Evolutionary conservation across 2,113 vertebrate genomes (phyloP), one percentile per base, ranked within the genome.

Genomic region (Zosterops pallidus): DNA sequence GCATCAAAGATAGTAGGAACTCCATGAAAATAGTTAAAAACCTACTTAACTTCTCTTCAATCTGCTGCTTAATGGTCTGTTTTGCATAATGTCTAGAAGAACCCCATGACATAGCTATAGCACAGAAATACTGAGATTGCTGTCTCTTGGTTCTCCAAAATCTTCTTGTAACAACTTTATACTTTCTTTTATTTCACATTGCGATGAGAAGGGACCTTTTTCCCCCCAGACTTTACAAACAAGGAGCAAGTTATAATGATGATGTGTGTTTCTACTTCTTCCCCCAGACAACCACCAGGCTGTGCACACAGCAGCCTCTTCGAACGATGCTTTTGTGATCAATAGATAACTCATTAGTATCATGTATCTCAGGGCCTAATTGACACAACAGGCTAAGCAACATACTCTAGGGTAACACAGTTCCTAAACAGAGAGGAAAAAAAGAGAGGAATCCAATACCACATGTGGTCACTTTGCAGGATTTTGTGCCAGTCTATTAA

Each of bases 291-390:
- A 65, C 21, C 22, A 57, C 5, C 39, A 74, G 39, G 42, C 21
- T 72, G 21, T 31, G 29, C 63, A 77, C 37, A 87, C 55, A 62
- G 53, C 41, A 81, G 81, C 39, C 41, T 71, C 53, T 84, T 89
- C 2, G 20, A 71, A 4, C 0, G 8, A 65, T 14, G 47, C 39
- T 35, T 90, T 50, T 86, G 64, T 37, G 90, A 95, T 95, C 90
- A 67, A 94, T 46, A 92, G 78, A 25, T 68, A 94, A 92, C 90
- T 92, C 74, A 89, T 65, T 71, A 94, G 57, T 18, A 85, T 82
- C 77, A 65, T 12, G 74, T 68, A 72, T 94, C 55, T 95, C 57
- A 37, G 63, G 85, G 70, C 42, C 78, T 76, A 95, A 91, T 4
- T 68, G 89, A 80, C 89, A 94, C 55, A 83, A 83, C 33, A 80